Evolutionary conservation across 1,140 invertebrate genomes (phyloP).

Genomic region (Chironomus striatipennis): DNA sequence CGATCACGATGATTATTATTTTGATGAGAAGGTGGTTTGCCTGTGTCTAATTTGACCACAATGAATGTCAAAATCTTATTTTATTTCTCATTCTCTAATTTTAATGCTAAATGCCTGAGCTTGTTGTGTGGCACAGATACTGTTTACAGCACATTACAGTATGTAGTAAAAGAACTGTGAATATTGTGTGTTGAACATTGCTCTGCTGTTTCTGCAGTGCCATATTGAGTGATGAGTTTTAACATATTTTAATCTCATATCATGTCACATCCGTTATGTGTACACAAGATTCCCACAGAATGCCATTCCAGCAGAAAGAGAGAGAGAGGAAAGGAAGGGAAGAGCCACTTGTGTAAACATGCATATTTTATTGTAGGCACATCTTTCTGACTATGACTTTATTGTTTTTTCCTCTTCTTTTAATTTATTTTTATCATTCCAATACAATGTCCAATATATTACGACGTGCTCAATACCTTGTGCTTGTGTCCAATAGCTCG

Average conservation of each 20-base stretch:
- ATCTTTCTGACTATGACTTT: too few relatives aligned
- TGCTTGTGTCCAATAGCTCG: not conserved
- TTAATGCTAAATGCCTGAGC: too few relatives aligned
- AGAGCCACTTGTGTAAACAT: constrained; percentile 20
- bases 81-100: not conserved
- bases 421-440: not conserved
- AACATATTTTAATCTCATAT: not conserved
- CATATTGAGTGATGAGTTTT: not conserved
- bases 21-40: not conserved
- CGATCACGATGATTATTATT: too few relatives aligned
- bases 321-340: not conserved
- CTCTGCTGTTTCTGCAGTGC: not conserved
- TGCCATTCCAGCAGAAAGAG: not conserved
- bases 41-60: constrained; percentile 17
- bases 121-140: too few relatives aligned
- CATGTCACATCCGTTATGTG: not conserved
- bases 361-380: too few relatives aligned
- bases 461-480: not conserved
- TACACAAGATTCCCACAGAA: not conserved
- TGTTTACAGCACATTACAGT: too few relatives aligned
- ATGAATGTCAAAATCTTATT: constrained; percentile 1
- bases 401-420: too few relatives aligned
- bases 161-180: too few relatives aligned
- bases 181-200: too few relatives aligned
- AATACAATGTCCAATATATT: not conserved